phyloP scores from a whole-genome alignment of 2,113 vertebrate genomes.

The Rallus limicola region DNA sequence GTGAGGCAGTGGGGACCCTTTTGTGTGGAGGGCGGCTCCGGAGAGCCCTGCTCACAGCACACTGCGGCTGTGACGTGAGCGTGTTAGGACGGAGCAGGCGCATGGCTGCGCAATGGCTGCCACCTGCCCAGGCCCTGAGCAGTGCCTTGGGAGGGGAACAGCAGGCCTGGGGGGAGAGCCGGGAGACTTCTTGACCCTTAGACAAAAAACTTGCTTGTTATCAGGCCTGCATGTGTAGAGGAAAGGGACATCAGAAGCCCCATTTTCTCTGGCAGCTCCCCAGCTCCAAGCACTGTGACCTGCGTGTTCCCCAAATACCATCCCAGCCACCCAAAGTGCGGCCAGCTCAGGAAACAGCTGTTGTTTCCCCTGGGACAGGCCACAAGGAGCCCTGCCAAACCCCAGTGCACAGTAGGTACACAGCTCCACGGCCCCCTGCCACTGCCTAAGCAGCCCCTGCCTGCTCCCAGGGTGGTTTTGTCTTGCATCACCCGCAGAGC shows the following conservation, averaged over 20 bases:
- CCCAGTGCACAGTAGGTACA: not conserved
- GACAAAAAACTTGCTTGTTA: not conserved
- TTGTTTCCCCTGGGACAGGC: not conserved
- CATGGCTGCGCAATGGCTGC: not conserved
- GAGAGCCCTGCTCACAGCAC: not conserved
- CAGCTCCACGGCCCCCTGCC: fast-evolving
- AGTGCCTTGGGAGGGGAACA: not conserved
- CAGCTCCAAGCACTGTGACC: fast-evolving
- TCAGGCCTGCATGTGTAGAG: fast-evolving
- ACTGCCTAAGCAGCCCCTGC: not conserved
- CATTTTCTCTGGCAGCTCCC: not conserved
- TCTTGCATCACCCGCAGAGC: fast-evolving
- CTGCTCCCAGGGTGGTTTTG: fast-evolving
- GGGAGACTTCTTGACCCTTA: not conserved
- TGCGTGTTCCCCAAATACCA: not conserved
- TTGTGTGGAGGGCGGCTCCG: not conserved
- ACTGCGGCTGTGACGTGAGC: not conserved
- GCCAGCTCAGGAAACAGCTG: not conserved
- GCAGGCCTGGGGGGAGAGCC: not conserved
- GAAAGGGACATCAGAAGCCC: not conserved
- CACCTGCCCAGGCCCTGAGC: slow-evolving; percentile 14
- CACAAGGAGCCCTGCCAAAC: fast-evolving
- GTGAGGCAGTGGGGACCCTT: not conserved
- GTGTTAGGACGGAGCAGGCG: not conserved
- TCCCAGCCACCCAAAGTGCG: not conserved